phyloP scores from a whole-genome alignment of 2,888 invertebrate genomes.

The Nephrotoma appendiculata region DNA sequence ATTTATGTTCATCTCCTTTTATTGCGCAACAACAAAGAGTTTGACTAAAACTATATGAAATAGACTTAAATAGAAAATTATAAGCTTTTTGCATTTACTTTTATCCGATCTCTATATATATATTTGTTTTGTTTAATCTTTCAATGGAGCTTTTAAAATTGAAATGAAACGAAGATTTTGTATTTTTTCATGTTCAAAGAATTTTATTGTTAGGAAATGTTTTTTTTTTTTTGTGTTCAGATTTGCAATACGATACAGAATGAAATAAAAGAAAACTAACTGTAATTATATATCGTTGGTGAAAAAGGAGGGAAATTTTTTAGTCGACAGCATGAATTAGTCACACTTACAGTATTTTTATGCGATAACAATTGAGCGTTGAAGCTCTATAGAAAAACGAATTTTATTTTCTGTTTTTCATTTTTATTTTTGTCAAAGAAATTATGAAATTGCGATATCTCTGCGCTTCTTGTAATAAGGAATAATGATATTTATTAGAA shows the following conservation, averaged over 20 bases:
- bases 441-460: neutral
- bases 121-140: neutral
- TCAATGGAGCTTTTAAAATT: neutral
- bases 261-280: neutral
- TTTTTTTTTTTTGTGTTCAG: neutral
- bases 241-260: neutral
- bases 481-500: neutral
- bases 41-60: neutral
- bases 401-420: too few relatives aligned
- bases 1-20: neutral
- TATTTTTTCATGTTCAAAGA: neutral
- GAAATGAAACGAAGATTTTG: neutral
- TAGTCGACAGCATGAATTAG: neutral
- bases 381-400: neutral
- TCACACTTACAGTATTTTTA: neutral
- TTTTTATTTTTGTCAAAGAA: neutral
- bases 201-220: neutral
- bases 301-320: neutral
- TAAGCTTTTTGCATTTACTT: neutral
- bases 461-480: neutral
- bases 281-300: neutral
- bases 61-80: neutral
- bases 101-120: neutral
- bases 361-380: neutral
- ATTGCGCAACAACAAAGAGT: neutral